Evolutionary conservation across 2,797 vertebrate genomes (phyloP).

Genomic region (Gadopsis marmoratus): DNA sequence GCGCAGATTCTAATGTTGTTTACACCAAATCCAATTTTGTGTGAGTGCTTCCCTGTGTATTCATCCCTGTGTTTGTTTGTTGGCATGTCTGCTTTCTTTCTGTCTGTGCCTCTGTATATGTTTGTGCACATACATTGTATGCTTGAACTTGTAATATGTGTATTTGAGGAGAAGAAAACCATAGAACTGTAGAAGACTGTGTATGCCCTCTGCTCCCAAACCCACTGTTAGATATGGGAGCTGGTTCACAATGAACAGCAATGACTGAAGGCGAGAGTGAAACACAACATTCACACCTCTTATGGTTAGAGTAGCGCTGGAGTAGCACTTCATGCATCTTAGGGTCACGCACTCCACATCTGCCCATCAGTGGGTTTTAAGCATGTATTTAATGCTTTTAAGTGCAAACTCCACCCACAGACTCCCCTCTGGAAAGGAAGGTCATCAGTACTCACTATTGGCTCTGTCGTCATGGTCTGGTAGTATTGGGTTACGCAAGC

Average conservation of each 20-base stretch:
- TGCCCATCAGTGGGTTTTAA: slow-evolving; percentile 65
- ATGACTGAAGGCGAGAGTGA: slow-evolving; percentile 3
- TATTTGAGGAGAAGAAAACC: not conserved
- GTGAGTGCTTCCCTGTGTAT: slow-evolving; percentile 8
- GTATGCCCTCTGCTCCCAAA: slow-evolving; percentile 12
- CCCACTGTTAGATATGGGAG: slow-evolving; percentile 1
- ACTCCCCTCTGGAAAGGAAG: slow-evolving; percentile 61
- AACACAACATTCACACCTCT: slow-evolving; percentile 28
- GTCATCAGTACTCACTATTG: slow-evolving; percentile 67
- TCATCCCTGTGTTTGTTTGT: slow-evolving; percentile 6
- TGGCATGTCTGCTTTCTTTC: not conserved
- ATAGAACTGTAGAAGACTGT: slow-evolving; percentile 9
- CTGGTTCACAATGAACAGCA: slow-evolving; percentile 2
- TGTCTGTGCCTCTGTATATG: not conserved
- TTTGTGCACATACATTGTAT: not conserved
- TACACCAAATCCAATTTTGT: slow-evolving; percentile 31
- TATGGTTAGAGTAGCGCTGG: slow-evolving; percentile 17
- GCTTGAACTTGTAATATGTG: slow-evolving; percentile 1
- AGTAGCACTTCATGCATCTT: slow-evolving; percentile 20
- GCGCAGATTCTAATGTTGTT: slow-evolving; percentile 29
- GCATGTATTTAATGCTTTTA: slow-evolving; percentile 70
- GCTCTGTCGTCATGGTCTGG: slow-evolving; percentile 56
- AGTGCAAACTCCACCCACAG: slow-evolving; percentile 65
- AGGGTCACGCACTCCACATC: slow-evolving; percentile 35
- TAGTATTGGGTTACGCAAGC: slow-evolving; percentile 70